Evolutionary conservation across 2,888 invertebrate genomes (phyloP).

Genomic region (Pimpla rufipes): DNA sequence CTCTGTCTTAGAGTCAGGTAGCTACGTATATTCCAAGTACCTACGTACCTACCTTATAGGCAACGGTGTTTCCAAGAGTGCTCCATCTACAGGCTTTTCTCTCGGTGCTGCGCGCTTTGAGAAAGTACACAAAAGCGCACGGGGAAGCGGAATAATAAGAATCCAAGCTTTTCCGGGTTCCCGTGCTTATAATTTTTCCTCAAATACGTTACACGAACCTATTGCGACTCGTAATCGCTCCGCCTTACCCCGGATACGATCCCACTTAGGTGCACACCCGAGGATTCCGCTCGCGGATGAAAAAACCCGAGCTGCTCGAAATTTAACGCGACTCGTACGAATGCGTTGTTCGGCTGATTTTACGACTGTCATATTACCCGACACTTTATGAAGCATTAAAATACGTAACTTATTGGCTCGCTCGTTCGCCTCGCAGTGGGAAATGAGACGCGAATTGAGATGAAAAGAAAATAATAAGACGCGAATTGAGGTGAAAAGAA

Average conservation of each 20-base stretch:
- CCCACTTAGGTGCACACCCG: no score
- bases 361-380: conserved; percentile 38
- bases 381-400: conserved; percentile 43
- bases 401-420: conserved; percentile 8
- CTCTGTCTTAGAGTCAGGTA: background rate
- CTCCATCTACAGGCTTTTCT: background rate
- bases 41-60: background rate
- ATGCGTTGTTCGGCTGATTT: conserved; percentile 36
- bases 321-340: conserved; percentile 25
- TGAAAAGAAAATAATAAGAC: no score
- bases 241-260: background rate
- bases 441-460: background rate
- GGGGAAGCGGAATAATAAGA: background rate
- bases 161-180: conserved; percentile 2
- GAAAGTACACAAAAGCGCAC: conserved; percentile 6
- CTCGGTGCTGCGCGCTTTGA: background rate
- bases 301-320: background rate
- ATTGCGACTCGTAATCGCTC: background rate
- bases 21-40: background rate
- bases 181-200: background rate
- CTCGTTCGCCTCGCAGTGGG: conserved; percentile 9
- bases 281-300: background rate
- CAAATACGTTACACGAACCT: background rate
- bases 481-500: no score
- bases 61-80: background rate